Evolutionary conservation across 2,888 invertebrate species (phyloP).

Genomic region (Drosophila greeni): DNA sequence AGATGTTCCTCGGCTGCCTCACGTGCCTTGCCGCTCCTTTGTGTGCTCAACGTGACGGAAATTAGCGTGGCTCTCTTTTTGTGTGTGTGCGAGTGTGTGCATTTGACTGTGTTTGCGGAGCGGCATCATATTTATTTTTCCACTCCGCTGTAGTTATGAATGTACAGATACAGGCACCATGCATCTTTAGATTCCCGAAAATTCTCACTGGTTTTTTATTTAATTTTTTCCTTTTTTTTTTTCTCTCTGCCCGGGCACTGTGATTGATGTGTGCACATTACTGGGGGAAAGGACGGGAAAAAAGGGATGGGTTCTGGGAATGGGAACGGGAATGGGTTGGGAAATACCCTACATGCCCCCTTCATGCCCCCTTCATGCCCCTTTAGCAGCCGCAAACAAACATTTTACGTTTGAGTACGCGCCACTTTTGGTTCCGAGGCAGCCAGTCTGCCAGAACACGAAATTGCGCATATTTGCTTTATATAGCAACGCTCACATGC

Average conservation of each 20-base stretch:
- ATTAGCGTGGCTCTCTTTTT: constrained; percentile 58
- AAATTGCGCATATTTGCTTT: constrained; percentile 72
- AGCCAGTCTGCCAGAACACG: constrained; percentile 69
- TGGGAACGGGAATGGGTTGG: constrained; percentile 1
- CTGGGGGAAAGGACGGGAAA: background rate
- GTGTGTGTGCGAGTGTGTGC: constrained; percentile 38
- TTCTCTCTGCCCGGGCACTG: constrained; percentile 33
- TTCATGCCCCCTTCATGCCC: background rate
- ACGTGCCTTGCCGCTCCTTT: constrained; percentile 66
- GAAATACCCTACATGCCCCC: background rate
- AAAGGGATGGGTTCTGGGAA: background rate
- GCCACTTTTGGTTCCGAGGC: constrained; percentile 66
- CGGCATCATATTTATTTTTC: constrained; percentile 67
- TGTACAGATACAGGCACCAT: constrained; percentile 52
- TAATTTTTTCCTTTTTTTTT: constrained; percentile 42
- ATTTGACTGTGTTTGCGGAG: constrained; percentile 18
- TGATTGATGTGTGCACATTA: constrained; percentile 61
- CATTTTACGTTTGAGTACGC: constrained; percentile 70
- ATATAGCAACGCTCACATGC: constrained; percentile 33
- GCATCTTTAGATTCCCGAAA: constrained; percentile 65
- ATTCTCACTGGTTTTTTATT: constrained; percentile 43
- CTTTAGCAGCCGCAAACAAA: constrained; percentile 64
- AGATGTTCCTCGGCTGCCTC: constrained; percentile 46
- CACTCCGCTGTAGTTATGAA: constrained; percentile 70
- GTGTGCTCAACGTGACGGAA: constrained; percentile 74